Conservation (phyloP, 1,140 invertebrate genomes). For the Adelges cooleyi region DNA sequence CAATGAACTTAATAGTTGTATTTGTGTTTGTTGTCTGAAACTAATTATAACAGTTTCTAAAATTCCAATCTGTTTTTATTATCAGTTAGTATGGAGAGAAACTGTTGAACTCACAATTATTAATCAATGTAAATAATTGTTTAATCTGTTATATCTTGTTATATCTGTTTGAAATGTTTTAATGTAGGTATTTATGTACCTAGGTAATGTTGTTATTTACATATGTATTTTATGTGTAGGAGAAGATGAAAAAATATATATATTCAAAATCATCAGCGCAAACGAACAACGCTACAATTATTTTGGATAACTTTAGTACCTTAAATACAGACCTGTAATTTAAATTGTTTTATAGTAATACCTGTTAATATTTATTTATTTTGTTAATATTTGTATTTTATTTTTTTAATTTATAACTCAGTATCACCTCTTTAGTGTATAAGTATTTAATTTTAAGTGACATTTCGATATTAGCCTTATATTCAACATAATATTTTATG, state of each 20-base stretch:
- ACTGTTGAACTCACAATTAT: too few species aligned
- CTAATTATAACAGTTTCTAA: too few species aligned
- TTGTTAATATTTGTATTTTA: slow-evolving; percentile 25
- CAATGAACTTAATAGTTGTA: too few species aligned
- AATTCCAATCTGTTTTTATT: too few species aligned
- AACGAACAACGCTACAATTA: slow-evolving; percentile 18
- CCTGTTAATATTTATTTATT: slow-evolving; percentile 28
- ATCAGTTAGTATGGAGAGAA: too few species aligned
- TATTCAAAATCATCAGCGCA: too few species aligned
- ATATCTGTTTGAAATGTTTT: neutral
- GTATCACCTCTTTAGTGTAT: neutral
- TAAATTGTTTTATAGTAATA: slow-evolving; percentile 23
- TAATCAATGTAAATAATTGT: neutral
- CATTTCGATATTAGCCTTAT: neutral
- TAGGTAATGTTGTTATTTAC: too few species aligned
- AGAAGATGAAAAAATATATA: slow-evolving; percentile 26
- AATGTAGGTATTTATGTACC: too few species aligned
- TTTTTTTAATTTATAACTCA: slow-evolving; percentile 1
- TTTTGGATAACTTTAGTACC: slow-evolving; percentile 15
- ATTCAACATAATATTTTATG: neutral
- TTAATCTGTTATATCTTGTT: neutral
- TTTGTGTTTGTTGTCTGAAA: too few species aligned
- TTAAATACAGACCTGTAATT: neutral
- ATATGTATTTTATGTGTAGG: too few species aligned
- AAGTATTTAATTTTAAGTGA: slow-evolving; percentile 14